Evolutionary conservation across 2,113 vertebrate genomes (phyloP).

Genomic region (Dipodomys spectabilis): DNA sequence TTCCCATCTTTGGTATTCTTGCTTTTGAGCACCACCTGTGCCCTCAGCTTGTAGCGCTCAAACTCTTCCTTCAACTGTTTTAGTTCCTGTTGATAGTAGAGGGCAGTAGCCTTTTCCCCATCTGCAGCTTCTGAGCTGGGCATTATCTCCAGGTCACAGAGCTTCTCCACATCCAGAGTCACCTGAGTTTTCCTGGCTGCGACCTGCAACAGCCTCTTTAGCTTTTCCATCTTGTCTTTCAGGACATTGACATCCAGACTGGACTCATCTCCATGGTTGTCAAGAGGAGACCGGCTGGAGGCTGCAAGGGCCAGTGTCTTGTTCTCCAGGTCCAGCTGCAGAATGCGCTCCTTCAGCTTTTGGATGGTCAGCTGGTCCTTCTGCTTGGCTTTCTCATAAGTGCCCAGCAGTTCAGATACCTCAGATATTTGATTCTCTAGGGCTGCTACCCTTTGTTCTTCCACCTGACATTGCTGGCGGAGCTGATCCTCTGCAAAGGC

Average conservation of each 20-base stretch:
- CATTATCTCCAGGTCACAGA: constrained; percentile 77
- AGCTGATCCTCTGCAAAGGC: constrained; percentile 90
- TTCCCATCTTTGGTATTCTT: constrained; percentile 91
- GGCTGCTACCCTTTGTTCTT: constrained; percentile 91
- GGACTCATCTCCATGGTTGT: constrained; percentile 86
- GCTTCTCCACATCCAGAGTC: constrained; percentile 84
- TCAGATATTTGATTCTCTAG: constrained; percentile 93
- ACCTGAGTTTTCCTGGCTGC: constrained; percentile 87
- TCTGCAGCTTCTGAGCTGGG: constrained; percentile 78
- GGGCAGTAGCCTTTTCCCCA: constrained; percentile 84
- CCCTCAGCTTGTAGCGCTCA: constrained; percentile 95
- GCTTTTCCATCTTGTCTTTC: constrained; percentile 92
- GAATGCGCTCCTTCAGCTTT: constrained; percentile 91
- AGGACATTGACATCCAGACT: constrained; percentile 88
- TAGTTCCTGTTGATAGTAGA: constrained; percentile 93
- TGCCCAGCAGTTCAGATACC: constrained; percentile 92
- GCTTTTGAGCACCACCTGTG: constrained; percentile 94
- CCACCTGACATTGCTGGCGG: constrained; percentile 88
- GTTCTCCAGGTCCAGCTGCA: constrained; percentile 96
- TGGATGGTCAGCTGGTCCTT: constrained; percentile 91
- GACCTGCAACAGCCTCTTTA: constrained; percentile 89
- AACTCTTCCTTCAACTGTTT: constrained; percentile 95
- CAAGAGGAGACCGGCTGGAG: constrained; percentile 84
- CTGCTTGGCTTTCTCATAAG: constrained; percentile 92
- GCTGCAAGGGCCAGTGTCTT: constrained; percentile 91